Base-by-base conservation (phyloP, 2,113 vertebrate species). In the Malurus cyaneus region DNA sequence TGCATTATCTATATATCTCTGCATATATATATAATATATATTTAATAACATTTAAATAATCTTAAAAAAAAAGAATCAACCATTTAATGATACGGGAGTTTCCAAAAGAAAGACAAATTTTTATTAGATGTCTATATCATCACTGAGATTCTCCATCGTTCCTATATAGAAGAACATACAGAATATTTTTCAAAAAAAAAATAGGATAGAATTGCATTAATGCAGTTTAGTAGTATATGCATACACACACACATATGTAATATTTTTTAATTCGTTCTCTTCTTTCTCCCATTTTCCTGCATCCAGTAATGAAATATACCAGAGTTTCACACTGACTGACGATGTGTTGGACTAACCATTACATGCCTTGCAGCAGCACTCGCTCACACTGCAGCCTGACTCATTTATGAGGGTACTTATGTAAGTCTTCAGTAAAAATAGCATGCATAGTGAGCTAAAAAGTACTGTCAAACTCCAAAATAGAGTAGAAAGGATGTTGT, bases 361-460 rank as follows among this genome's bases (percentile, higher is more conserved):
- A 39, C 10, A 34, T 54, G 69, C 21, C 67, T 92, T 78, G 52
- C 47, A 85, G 47, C 86, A 89, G 29, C 19, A 32, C 24, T 81
- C 71, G 32, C 23, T 92, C 44, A 26, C 32, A 25, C 41, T 42
- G 57, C 41, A 67, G 52, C 42, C 47, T 73, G 56, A 80, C 29
- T 77, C 52, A 84, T 80, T 80, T 72, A 65, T 53, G 50, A 77
- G 32, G 39, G 70, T 91, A 29, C n/a, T 94, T 91, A 41, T 12
- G 15, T 80, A 90, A 94, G 54, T n/a, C 23, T 65, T 54, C 46
- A 39, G 44, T 78, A 84, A 62, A 74, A 78, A 47, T 12, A 71
- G 18, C 21, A 29, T 5, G 21, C 59, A 15, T 26, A 90, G 36
- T 46, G 64, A 77, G 31, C 11, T 54, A 59, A 59, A 84, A 74